Percentiles rank a stretch among this genome's conserved stretches.
These are phyloP conservation scores for Arremon brunneinucha DNA, from an alignment of 2,797 vertebrate species.

Conservation along the genomic window DNA sequence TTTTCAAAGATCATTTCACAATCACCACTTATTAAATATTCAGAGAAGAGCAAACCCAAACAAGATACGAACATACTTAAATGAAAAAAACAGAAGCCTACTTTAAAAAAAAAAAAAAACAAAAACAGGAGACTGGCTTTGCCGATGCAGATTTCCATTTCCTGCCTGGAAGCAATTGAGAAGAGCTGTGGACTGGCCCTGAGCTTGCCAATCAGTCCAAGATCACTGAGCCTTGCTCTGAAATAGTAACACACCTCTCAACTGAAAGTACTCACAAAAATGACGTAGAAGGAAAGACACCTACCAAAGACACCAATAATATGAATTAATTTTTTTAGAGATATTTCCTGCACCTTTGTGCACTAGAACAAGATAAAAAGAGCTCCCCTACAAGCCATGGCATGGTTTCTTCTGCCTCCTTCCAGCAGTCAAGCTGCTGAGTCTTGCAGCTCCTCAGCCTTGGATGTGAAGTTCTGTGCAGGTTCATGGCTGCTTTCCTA, in stretches of 20 bases:
- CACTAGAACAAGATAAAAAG: not conserved
- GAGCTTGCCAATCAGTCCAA: not conserved
- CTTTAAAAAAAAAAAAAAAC: not conserved
- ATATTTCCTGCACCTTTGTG: not conserved
- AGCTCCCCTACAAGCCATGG: not conserved
- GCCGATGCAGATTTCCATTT: not conserved
- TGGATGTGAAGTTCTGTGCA: not conserved
- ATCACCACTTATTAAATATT: constrained; percentile 7
- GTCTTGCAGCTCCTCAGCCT: not conserved
- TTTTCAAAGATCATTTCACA: not conserved
- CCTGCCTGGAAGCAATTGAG: not conserved
- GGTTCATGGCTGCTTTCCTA: not conserved
- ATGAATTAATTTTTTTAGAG: not conserved
- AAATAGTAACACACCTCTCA: not conserved
- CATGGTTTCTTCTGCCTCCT: not conserved
- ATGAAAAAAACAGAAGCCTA: not conserved
- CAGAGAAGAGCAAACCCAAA: not conserved
- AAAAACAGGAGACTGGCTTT: not conserved
- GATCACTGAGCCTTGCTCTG: not conserved
- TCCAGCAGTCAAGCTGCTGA: not conserved
- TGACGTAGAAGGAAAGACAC: not conserved
- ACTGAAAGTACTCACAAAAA: not conserved
- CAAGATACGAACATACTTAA: not conserved
- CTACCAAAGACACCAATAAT: not conserved
- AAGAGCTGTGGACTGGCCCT: not conserved